Evolutionary conservation across 2,113 vertebrate species (phyloP).

Genomic region (Cyanoderma ruficeps): DNA sequence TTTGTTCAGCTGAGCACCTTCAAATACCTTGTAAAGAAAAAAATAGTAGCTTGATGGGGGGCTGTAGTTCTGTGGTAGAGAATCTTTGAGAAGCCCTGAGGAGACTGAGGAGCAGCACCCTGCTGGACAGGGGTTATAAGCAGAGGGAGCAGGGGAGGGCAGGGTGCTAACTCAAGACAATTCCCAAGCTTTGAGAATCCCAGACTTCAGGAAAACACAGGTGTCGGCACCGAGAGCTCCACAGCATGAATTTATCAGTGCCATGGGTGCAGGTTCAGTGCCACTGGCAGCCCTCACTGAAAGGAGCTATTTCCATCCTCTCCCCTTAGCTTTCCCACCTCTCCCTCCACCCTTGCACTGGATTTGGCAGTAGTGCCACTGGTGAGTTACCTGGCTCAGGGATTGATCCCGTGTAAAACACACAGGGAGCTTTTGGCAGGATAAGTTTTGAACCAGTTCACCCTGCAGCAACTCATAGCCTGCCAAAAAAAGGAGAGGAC

Average conservation of each 20-base stretch:
- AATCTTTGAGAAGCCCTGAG: neutral
- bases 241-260: neutral
- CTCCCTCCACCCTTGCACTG: neutral
- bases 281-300: neutral
- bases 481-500: neutral
- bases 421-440: neutral
- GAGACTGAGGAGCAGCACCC: neutral
- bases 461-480: accelerated
- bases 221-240: accelerated
- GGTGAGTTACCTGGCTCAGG: neutral
- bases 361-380: neutral
- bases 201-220: neutral
- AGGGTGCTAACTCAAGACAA: neutral
- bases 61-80: neutral
- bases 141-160: neutral
- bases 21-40: neutral
- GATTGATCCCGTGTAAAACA: accelerated
- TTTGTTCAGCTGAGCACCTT: neutral
- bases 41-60: neutral
- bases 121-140: neutral
- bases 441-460: neutral
- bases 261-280: neutral
- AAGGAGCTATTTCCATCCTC: neutral
- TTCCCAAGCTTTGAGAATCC: neutral
- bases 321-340: neutral